phyloP scores from a whole-genome alignment of 1,140 invertebrate species.

The Laupala kohalensis region DNA sequence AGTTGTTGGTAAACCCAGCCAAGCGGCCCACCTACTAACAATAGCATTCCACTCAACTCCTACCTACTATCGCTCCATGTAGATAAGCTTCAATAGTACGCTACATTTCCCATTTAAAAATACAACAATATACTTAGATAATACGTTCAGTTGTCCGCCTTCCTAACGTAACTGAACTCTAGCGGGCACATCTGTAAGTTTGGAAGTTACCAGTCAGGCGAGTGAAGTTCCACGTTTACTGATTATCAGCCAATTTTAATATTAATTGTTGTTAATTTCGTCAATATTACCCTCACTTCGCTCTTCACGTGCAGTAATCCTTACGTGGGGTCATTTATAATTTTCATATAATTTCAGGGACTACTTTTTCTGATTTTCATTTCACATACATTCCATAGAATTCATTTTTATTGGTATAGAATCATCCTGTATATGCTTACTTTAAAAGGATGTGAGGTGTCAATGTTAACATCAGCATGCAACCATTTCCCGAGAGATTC shows the following conservation, averaged over 20 bases:
- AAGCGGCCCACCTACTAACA: too few relatives aligned
- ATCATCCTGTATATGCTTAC: conserved; percentile 12
- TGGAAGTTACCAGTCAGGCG: too few relatives aligned
- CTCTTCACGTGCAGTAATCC: not conserved
- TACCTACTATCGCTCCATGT: too few relatives aligned
- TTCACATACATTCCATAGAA: too few relatives aligned
- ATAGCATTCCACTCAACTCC: too few relatives aligned
- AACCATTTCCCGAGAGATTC: conserved; percentile 15
- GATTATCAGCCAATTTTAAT: not conserved
- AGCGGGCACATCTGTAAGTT: too few relatives aligned
- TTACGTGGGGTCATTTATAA: not conserved
- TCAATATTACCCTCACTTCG: not conserved
- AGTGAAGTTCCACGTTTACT: not conserved
- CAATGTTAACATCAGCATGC: conserved; percentile 18
- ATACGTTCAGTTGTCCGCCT: too few relatives aligned
- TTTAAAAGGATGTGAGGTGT: conserved; percentile 21
- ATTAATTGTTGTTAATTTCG: not conserved
- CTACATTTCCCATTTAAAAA: too few relatives aligned
- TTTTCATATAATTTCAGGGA: not conserved
- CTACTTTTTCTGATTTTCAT: not conserved
- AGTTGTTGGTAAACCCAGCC: too few relatives aligned
- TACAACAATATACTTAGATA: too few relatives aligned
- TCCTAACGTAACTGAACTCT: too few relatives aligned
- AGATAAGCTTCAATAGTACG: too few relatives aligned
- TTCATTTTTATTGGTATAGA: not conserved